Base-by-base conservation (phyloP, 53 echinoderm and acorn worm species). In the Antedon mediterranea region DNA sequence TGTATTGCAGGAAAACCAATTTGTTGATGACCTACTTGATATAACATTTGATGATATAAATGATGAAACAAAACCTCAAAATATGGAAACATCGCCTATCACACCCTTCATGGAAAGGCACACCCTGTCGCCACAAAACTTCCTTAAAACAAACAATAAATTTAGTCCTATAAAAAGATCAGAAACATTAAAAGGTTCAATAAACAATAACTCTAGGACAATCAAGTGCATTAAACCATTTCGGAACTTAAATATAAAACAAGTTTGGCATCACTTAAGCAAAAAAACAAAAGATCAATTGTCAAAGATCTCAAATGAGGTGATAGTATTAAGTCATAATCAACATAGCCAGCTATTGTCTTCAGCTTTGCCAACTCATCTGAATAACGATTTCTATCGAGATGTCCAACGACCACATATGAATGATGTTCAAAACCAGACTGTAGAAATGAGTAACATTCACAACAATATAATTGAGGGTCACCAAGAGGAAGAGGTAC, bases 401-500 rank as follows among this genome's bases (percentile, higher is more conserved):
- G 57, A 23, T 57, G 37, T n/a, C n/a, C 5, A 57, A 57, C 7
- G 57, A 57, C 23, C 57, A 23, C 7, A 18, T 2, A 26, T 23
- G 23, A 57, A 57, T 57, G 23, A 11, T 57, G 57, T 13, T 57
- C 9, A 23, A 18, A 8, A 57, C 9, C 57, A 8, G 57, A 26
- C 3, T 57, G 57, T 57, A 2, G 2, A 15, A 18, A 26, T 57
- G 15, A 15, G 20, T 57, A 8, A 57, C 20, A 57, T 57, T 26
- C 57, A 71, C 0, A 31, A 30, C 4, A 79, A 71, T 3, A 32
- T 79, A 13, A 32, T 81, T 31, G 81, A 81, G 30, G 81, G 74
- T 3, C 75, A 42, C 32, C 30, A 43, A 30, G 81, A 81, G 31
- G 81, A 81, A 84, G 80, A 77, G 70, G 43, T 77, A 57, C 73